Evolutionary conservation across 2,113 vertebrate species (phyloP).

Genomic region (Myotis yumanensis): DNA sequence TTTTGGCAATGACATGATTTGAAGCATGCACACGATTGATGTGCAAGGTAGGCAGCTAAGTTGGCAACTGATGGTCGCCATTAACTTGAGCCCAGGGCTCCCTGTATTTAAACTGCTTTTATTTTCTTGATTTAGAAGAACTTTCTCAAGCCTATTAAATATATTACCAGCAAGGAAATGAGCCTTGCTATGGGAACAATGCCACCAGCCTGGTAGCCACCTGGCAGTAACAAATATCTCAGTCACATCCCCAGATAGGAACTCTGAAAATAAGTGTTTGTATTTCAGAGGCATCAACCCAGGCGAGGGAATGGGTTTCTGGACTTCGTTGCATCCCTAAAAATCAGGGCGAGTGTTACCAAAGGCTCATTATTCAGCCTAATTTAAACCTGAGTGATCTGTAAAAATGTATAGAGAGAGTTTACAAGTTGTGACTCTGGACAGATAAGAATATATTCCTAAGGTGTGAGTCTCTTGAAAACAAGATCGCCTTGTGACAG

Average conservation of each 20-base stretch:
- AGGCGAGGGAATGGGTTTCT: constrained; percentile 69
- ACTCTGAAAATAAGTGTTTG: constrained; percentile 60
- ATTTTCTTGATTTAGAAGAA: constrained; percentile 51
- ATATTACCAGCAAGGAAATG: constrained; percentile 60
- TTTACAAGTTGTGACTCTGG: constrained; percentile 2
- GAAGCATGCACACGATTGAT: not conserved
- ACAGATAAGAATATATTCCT: not conserved
- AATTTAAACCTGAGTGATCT: constrained; percentile 57
- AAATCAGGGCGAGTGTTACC: constrained; percentile 67
- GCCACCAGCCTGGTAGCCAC: constrained; percentile 50
- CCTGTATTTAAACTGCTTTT: not conserved
- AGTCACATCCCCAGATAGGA: constrained; percentile 55
- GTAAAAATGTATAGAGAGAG: not conserved
- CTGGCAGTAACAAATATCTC: constrained; percentile 55
- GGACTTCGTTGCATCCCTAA: constrained; percentile 52
- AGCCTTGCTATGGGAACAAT: constrained; percentile 51
- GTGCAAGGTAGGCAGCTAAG: not conserved
- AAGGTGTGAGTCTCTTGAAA: not conserved
- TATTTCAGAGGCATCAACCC: constrained; percentile 62
- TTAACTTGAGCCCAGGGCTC: not conserved
- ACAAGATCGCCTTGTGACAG: not conserved
- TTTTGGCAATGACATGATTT: not conserved
- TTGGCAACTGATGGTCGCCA: not conserved
- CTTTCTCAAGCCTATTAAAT: constrained; percentile 60
- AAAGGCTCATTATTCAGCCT: constrained; percentile 75